Evolutionary conservation across 2,113 vertebrate species (phyloP).

Genomic region (Bos indicus): DNA sequence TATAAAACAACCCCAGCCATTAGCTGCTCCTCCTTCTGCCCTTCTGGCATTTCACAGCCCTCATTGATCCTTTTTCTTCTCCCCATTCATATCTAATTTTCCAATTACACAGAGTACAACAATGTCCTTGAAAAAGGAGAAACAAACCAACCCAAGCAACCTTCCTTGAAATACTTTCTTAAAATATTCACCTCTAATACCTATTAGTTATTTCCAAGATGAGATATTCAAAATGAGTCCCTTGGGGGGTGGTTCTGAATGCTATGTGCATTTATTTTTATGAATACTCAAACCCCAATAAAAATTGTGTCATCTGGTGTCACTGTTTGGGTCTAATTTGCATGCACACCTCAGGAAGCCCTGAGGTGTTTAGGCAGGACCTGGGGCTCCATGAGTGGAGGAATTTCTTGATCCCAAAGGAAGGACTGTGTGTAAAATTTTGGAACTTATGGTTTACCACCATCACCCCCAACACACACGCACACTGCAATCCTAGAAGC

Average conservation of each 20-base stretch:
- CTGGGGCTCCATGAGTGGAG: not conserved
- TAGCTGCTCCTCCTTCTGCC: not conserved
- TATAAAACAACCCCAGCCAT: not conserved
- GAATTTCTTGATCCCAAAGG: not conserved
- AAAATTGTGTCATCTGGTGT: conserved; percentile 41
- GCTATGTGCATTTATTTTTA: conserved; percentile 32
- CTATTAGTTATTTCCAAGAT: conserved; percentile 40
- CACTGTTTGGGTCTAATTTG: conserved; percentile 27
- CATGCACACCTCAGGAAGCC: conserved; percentile 1
- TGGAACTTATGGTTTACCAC: not conserved
- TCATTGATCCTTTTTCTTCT: not conserved
- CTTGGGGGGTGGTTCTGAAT: conserved; percentile 16
- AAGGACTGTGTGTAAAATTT: not conserved
- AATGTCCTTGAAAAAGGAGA: conserved; percentile 30
- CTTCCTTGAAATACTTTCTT: conserved; percentile 24
- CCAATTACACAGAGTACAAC: conserved; percentile 28
- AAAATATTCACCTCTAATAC: conserved; percentile 37
- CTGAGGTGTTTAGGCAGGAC: not conserved
- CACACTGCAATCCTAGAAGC: not conserved
- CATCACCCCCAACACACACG: not conserved
- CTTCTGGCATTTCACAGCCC: conserved; percentile 1
- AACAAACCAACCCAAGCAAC: not conserved
- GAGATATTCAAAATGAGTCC: conserved; percentile 11
- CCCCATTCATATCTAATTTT: conserved; percentile 34
- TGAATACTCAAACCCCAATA: not conserved